Evolutionary conservation across 2,113 vertebrate genomes (phyloP).

Genomic region (Dissostichus mawsoni): DNA sequence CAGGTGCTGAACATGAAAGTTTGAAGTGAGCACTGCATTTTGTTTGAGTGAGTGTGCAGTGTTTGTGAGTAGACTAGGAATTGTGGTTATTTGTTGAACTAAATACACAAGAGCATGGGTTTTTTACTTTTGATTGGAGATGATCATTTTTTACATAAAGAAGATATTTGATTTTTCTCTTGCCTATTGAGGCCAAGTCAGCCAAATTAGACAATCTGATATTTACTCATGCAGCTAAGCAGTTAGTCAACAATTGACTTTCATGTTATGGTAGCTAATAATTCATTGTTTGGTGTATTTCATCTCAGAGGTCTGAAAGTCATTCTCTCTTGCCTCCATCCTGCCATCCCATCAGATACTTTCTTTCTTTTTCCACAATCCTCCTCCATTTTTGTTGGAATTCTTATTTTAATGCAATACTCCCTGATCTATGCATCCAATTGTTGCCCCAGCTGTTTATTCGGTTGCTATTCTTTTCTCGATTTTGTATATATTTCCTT

Average conservation of each 20-base stretch:
- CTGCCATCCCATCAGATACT: slow-evolving; percentile 5
- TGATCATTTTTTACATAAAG: not conserved
- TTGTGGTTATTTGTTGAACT: not conserved
- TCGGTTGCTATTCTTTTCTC: not conserved
- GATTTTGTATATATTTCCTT: not conserved
- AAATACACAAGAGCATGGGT: slow-evolving; percentile 6
- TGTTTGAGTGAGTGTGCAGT: slow-evolving; percentile 52
- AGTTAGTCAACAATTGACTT: too few species aligned
- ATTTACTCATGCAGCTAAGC: too few species aligned
- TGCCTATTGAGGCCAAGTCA: not conserved
- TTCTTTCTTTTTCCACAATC: slow-evolving; percentile 14
- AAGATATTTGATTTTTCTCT: slow-evolving; percentile 1
- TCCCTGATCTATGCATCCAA: not conserved
- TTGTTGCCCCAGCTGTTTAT: not conserved
- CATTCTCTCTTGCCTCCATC: not conserved
- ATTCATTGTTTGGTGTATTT: slow-evolving; percentile 10
- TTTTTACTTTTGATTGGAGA: slow-evolving; percentile 13
- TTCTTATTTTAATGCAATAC: not conserved
- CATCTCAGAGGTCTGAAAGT: not conserved
- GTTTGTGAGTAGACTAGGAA: slow-evolving; percentile 7
- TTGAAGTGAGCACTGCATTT: slow-evolving; percentile 33
- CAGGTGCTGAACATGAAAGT: slow-evolving; percentile 22
- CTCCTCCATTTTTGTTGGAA: not conserved
- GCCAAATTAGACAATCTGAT: not conserved
- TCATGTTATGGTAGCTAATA: not conserved